Evolutionary conservation across 2,797 vertebrate genomes (phyloP).

Genomic region (Danio jaintianensis): DNA sequence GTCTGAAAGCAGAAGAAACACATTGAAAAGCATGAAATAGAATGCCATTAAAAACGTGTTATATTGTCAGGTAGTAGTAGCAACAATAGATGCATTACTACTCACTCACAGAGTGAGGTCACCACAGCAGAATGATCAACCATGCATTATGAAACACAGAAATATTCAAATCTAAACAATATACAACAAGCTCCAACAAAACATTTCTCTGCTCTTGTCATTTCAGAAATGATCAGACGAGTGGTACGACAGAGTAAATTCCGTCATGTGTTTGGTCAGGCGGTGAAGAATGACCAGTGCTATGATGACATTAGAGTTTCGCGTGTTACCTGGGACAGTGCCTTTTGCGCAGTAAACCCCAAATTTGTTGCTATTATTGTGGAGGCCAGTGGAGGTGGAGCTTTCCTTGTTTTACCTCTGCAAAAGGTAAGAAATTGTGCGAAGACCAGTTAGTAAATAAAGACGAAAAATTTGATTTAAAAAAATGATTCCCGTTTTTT

Average conservation of each 20-base stretch:
- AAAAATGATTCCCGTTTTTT: background rate
- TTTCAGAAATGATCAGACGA: constrained; percentile 93
- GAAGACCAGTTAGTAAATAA: background rate
- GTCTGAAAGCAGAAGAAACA: constrained; percentile 21
- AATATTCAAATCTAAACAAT: background rate
- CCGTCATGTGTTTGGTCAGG: constrained; percentile 96
- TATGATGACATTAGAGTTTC: constrained; percentile 98
- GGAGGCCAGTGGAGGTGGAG: constrained; percentile 95
- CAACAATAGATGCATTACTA: background rate
- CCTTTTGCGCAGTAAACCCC: constrained; percentile 97
- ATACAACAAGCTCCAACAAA: background rate
- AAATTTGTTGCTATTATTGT: constrained; percentile 97
- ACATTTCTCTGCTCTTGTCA: background rate
- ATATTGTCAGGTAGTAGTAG: background rate
- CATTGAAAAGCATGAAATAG: constrained; percentile 3
- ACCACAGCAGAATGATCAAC: too few relatives aligned
- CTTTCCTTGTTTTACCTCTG: constrained; percentile 94
- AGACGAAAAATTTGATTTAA: background rate
- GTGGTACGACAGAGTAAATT: constrained; percentile 99
- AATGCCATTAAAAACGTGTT: background rate
- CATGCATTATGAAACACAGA: background rate
- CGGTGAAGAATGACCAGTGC: constrained; percentile 96
- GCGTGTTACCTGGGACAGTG: constrained; percentile 96
- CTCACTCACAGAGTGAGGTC: too few relatives aligned
- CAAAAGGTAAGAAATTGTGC: constrained; percentile 84